phyloP scores from a whole-genome alignment of 1,140 invertebrate species.

The Zaprionus capensis region DNA sequence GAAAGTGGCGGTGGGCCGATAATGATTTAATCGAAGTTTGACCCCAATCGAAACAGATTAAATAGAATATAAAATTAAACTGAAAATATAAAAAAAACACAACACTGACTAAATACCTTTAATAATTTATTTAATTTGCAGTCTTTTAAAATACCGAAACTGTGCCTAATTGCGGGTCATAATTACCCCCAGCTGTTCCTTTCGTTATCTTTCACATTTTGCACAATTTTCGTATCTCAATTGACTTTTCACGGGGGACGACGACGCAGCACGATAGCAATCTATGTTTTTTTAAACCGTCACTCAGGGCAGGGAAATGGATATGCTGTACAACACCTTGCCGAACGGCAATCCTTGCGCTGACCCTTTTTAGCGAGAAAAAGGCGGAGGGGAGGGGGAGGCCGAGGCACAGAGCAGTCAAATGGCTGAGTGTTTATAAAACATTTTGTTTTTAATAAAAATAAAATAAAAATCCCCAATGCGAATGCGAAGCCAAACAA shows the following conservation, averaged over 20 bases:
- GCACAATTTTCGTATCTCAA: slow-evolving; percentile 22
- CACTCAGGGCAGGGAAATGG: slow-evolving; percentile 29
- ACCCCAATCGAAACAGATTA: background rate
- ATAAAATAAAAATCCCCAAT: slow-evolving; percentile 53
- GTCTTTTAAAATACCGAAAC: background rate
- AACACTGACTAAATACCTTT: background rate
- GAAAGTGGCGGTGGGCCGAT: background rate
- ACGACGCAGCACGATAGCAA: slow-evolving; percentile 25
- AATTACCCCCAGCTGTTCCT: slow-evolving; percentile 18
- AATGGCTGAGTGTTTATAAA: slow-evolving; percentile 50
- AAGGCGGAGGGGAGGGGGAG: background rate
- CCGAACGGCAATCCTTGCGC: slow-evolving; percentile 16
- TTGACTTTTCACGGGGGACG: slow-evolving; percentile 28
- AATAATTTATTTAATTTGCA: slow-evolving; percentile 2
- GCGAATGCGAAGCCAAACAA: slow-evolving; percentile 57
- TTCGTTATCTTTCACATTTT: slow-evolving; percentile 32
- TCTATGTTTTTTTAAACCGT: slow-evolving; percentile 18
- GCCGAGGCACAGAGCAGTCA: background rate
- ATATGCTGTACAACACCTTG: slow-evolving; percentile 10
- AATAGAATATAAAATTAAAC: background rate
- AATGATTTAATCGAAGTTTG: too few species aligned
- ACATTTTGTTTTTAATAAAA: slow-evolving; percentile 81
- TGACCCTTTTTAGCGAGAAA: background rate
- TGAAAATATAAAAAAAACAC: background rate
- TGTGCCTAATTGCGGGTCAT: slow-evolving; percentile 35